Base-by-base conservation (phyloP, 2,888 invertebrate species). In the Lithophane leautieri region DNA sequence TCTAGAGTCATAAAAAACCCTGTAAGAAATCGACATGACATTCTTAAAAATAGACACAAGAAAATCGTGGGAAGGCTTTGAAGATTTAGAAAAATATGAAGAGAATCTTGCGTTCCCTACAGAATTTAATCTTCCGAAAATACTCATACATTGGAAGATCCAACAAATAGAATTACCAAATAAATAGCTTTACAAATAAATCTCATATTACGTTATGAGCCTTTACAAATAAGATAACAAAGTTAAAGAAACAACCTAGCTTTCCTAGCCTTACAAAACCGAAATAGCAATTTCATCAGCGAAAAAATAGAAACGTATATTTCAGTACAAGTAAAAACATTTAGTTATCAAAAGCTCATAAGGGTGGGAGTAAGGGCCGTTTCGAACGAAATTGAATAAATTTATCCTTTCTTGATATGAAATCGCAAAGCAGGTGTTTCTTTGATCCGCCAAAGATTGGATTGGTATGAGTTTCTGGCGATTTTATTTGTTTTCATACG, bases 401-500 rank as follows among this genome's bases (percentile, higher is more conserved):
- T 88, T 88, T 76, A 87, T 86, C 85, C 88, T 79, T 81, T 81
- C 81, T 73, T 85, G 85, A 87, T 87, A 85, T 85, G 85, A 86
- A 85, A 87, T 80, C 66, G 78, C 78, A 83, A 82, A 81, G 79
- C 88, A 88, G 88, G 88, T 88, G 88, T 74, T 76, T 73, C 86
- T 85, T 84, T 88, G 88, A 88, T 88, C 88, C 88, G 73, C 70
- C 78, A 84, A 85, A 87, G 78, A 88, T 88, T 88, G 88, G 83
- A 87, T 80, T 84, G 86, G 86, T 85, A 84, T 82, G 83, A 82
- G 78, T 83, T 83, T 84, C 78, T 62, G 68, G 79, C 76, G 81
- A 86, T 86, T 86, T 86, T 86, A 85, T 88, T 85, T 80, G 81
- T 84, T 86, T 86, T 83, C 70, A 83, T 79, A 62, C 65, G 76